Evolutionary conservation across 2,888 invertebrate species (phyloP).

Genomic region (Chymomyza procnemis): DNA sequence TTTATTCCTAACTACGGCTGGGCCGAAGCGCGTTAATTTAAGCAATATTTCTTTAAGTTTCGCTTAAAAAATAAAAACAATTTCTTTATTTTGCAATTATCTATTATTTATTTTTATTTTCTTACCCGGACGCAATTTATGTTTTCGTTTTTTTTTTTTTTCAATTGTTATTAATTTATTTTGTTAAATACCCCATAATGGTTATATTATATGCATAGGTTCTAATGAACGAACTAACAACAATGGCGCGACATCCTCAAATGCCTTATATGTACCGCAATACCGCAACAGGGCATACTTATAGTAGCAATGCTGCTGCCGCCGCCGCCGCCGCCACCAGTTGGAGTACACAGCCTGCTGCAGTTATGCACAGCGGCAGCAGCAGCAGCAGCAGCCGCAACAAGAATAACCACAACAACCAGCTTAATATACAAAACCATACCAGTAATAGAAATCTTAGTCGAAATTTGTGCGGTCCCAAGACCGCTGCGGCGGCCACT

Average conservation of each 20-base stretch:
- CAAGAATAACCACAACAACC: background rate
- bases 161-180: background rate
- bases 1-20: too few relatives aligned
- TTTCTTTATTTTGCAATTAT: conserved; percentile 24
- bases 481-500: conserved; percentile 2
- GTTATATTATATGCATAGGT: conserved; percentile 29
- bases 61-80: too few relatives aligned
- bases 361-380: conserved; percentile 13
- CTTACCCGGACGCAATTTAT: conserved; percentile 13
- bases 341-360: background rate
- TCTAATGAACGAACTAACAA: conserved; percentile 38
- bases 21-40: too few relatives aligned
- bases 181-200: background rate
- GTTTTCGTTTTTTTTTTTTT: conserved; percentile 11
- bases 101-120: conserved; percentile 14
- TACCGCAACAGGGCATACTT: background rate
- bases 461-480: conserved; percentile 13
- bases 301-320: background rate
- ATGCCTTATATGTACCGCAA: background rate
- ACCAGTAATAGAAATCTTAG: background rate
- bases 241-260: conserved; percentile 14
- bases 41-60: conserved; percentile 10
- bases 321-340: background rate
- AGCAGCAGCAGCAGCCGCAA: conserved; percentile 17
- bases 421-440: background rate